Evolutionary conservation across 2,797 vertebrate genomes (phyloP).

Genomic region (Poeciliopsis gracilis): DNA sequence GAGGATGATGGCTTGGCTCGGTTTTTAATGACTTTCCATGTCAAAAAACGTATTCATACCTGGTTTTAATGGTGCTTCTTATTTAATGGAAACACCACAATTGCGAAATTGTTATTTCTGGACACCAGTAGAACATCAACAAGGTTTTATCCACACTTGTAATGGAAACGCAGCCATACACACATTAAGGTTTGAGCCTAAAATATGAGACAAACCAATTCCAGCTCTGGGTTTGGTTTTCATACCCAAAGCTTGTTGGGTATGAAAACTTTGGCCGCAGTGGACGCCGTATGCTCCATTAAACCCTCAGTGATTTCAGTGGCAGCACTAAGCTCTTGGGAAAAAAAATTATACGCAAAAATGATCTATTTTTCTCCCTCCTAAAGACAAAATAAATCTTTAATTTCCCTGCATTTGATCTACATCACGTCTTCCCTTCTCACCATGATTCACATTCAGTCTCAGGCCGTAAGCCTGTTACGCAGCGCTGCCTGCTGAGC

Average conservation of each 20-base stretch:
- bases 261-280: too few relatives aligned
- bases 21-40: too few relatives aligned
- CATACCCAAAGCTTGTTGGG: not conserved
- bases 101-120: too few relatives aligned
- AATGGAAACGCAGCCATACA: too few relatives aligned
- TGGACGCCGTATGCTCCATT: not conserved
- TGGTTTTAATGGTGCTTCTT: too few relatives aligned
- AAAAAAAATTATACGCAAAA: not conserved
- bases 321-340: not conserved
- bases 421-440: slow-evolving; percentile 29
- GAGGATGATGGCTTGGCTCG: too few relatives aligned
- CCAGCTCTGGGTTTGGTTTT: too few relatives aligned
- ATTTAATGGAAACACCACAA: too few relatives aligned
- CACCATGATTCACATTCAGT: slow-evolving; percentile 51
- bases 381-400: slow-evolving; percentile 6
- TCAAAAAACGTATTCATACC: too few relatives aligned
- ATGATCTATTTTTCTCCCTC: not conserved
- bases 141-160: too few relatives aligned
- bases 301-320: too few relatives aligned
- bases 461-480: slow-evolving; percentile 50
- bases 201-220: not conserved
- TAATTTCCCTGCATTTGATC: slow-evolving; percentile 32
- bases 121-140: too few relatives aligned
- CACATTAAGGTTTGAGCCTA: not conserved
- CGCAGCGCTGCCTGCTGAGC: slow-evolving; percentile 44